Evolutionary conservation across 92 coral and sea anemone genomes (phyloP).

Genomic region (Umimayanthus kanabou): DNA sequence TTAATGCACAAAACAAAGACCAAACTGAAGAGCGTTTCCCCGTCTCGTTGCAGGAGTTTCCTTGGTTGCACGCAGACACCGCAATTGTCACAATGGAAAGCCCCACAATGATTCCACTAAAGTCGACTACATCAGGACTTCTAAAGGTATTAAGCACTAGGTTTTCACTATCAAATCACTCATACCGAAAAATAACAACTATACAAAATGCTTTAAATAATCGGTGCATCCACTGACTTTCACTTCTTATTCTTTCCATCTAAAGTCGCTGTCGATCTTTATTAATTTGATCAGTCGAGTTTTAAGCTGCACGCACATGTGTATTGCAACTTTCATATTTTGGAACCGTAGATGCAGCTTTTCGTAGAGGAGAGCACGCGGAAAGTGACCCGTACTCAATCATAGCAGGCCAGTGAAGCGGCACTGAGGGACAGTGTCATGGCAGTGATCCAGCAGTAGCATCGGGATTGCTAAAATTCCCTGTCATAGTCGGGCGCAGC

Average conservation of each 20-base stretch:
- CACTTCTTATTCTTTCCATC: not conserved
- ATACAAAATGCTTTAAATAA: not conserved
- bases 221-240: not conserved
- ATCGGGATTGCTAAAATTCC: too few species aligned
- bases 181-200: not conserved
- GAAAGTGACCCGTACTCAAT: not conserved
- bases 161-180: not conserved
- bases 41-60: constrained; percentile 73
- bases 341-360: constrained; percentile 4
- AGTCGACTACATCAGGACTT: constrained; percentile 78
- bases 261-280: too few species aligned
- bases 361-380: constrained; percentile 2
- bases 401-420: not conserved
- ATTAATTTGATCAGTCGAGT: not conserved
- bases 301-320: not conserved
- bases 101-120: constrained; percentile 82
- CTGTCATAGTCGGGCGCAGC: too few species aligned
- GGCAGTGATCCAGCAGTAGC: not conserved
- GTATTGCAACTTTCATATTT: not conserved
- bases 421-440: too few species aligned
- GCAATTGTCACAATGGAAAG: constrained; percentile 46
- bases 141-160: constrained; percentile 65
- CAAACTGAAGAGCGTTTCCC: not conserved
- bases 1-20: too few species aligned
- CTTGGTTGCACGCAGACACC: constrained; percentile 90